Evolutionary conservation across 2,113 vertebrate genomes (phyloP).

Genomic region (Perognathus longimembris): DNA sequence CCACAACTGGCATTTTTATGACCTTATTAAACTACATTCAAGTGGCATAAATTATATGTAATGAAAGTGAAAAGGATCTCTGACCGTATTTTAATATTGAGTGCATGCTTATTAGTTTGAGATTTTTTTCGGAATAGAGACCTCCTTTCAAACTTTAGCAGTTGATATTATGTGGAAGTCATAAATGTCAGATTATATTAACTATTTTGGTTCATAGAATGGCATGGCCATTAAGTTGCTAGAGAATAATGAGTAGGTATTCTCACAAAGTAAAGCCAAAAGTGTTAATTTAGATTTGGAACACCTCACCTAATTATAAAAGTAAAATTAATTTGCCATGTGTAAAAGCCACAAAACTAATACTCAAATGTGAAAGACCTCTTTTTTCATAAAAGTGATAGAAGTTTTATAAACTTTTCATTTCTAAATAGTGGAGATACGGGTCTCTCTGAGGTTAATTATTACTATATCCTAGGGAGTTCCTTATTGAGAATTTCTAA

Average conservation of each 20-base stretch:
- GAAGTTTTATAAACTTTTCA: constrained; percentile 46
- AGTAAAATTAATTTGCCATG: constrained; percentile 72
- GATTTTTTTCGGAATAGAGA: constrained; percentile 84
- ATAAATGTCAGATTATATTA: constrained; percentile 88
- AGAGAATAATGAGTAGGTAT: constrained; percentile 83
- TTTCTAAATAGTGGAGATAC: constrained; percentile 41
- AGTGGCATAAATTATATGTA: constrained; percentile 91
- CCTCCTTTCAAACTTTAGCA: constrained; percentile 86
- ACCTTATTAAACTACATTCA: constrained; percentile 92
- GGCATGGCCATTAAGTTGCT: constrained; percentile 84
- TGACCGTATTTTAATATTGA: constrained; percentile 90
- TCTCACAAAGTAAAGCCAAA: constrained; percentile 84
- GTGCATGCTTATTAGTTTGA: constrained; percentile 88
- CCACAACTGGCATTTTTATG: constrained; percentile 92
- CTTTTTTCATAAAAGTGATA: constrained; percentile 64
- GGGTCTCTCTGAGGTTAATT: constrained; percentile 69
- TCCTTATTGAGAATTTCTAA: constrained; percentile 60
- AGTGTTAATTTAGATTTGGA: constrained; percentile 88
- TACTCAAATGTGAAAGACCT: constrained; percentile 68
- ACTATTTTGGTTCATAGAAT: constrained; percentile 83
- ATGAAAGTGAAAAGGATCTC: constrained; percentile 89
- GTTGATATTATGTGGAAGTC: constrained; percentile 88
- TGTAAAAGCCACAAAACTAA: constrained; percentile 69
- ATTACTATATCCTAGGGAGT: constrained; percentile 45
- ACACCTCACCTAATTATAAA: constrained; percentile 82